Evolutionary conservation across 2,888 invertebrate species (phyloP).

Genomic region (Sinhomidia bicolor): DNA sequence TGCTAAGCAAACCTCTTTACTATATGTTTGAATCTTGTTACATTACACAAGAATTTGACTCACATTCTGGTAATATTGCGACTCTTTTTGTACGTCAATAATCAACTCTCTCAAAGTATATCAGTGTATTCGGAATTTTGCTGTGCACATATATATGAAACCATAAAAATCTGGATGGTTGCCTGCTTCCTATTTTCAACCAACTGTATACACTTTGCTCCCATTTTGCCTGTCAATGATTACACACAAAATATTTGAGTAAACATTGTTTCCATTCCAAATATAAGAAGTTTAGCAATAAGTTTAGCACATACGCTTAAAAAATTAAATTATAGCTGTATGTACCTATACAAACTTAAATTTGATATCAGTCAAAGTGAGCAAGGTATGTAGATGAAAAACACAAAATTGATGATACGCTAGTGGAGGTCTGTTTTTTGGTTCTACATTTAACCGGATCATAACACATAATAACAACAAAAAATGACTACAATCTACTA

Average conservation of each 20-base stretch:
- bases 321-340: no score
- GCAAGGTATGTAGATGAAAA: no score
- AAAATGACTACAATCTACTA: neutral
- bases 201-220: neutral
- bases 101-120: neutral
- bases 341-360: no score
- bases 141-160: neutral
- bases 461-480: neutral
- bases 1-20: neutral
- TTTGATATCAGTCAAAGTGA: no score
- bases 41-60: neutral
- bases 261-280: neutral
- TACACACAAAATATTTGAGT: neutral
- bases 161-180: neutral
- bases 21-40: neutral
- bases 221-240: neutral
- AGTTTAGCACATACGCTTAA: no score
- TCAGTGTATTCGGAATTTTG: neutral
- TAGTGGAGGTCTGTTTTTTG: no score
- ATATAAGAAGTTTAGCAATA: no score
- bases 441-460: neutral
- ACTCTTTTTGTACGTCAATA: no score
- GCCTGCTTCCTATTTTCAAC: slow-evolving; percentile 8
- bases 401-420: no score
- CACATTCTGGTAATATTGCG: neutral